Percentiles rank a stretch among this genome's conserved stretches.
phyloP scores from a whole-genome alignment of 2,797 vertebrate species.

The Rhinogobio ventralis region DNA sequence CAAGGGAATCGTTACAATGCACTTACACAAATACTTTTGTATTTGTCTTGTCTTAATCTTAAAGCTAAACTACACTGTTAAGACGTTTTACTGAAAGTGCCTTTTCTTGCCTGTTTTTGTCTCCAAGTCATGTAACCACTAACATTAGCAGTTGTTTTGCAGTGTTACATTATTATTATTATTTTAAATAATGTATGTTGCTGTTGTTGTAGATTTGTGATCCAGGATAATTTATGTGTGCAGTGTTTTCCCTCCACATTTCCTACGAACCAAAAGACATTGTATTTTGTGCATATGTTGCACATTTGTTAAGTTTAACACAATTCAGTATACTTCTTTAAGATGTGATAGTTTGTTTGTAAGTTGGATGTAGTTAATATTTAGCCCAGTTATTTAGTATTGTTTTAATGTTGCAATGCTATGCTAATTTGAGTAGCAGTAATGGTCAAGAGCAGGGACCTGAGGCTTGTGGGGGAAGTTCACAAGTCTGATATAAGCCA shows the following conservation, averaged over 20 bases:
- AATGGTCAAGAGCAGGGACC: conserved; percentile 6
- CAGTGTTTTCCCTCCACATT: conserved; percentile 20
- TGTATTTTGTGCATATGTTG: conserved; percentile 16
- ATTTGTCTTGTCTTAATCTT: conserved; percentile 28
- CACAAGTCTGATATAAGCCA: conserved; percentile 25
- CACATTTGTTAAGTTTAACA: conserved; percentile 20
- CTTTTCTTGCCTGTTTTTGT: conserved; percentile 41
- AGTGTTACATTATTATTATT: conserved; percentile 24
- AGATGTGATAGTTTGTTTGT: neutral
- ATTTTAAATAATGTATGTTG: conserved; percentile 4
- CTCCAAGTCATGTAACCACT: conserved; percentile 24
- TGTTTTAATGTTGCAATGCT: conserved; percentile 11
- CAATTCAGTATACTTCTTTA: conserved; percentile 3
- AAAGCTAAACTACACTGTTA: conserved; percentile 36
- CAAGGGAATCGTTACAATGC: conserved; percentile 27
- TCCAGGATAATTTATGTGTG: conserved; percentile 25
- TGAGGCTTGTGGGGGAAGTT: neutral
- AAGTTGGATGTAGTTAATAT: conserved; percentile 19
- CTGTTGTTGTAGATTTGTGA: conserved; percentile 37
- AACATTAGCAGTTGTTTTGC: conserved; percentile 5
- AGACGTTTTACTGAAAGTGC: conserved; percentile 50
- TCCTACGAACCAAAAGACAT: neutral
- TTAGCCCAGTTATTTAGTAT: neutral
- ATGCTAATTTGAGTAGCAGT: conserved; percentile 15
- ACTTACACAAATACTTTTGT: conserved; percentile 33